Evolutionary conservation across 2,113 vertebrate species (phyloP).

Genomic region (Anguilla japonica): DNA sequence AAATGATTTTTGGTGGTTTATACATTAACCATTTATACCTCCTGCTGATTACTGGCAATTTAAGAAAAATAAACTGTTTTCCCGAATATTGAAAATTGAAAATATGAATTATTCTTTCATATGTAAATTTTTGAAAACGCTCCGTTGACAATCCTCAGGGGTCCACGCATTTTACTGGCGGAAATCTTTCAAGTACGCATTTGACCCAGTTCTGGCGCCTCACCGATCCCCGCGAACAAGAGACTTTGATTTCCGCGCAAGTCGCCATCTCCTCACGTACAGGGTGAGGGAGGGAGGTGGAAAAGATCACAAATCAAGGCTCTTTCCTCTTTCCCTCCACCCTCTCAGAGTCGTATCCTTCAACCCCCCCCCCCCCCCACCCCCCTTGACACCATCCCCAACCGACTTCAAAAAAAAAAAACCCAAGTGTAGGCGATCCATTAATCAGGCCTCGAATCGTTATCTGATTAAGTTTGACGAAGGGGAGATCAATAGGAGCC

Average conservation of each 20-base stretch:
- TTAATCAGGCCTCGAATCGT: conserved; percentile 33
- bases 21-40: not conserved
- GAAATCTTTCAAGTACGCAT: too few species aligned
- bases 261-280: not conserved
- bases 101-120: too few species aligned
- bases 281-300: not conserved
- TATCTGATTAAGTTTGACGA: conserved; percentile 36
- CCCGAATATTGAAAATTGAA: too few species aligned
- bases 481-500: conserved; percentile 31
- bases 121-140: too few species aligned
- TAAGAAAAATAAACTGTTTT: too few species aligned
- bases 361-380: not conserved
- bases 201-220: too few species aligned
- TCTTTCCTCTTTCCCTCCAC: not conserved
- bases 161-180: too few species aligned
- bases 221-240: not conserved
- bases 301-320: not conserved
- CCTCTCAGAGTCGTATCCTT: not conserved
- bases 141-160: too few species aligned
- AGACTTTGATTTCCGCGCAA: not conserved
- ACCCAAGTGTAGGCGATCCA: conserved; percentile 19
- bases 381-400: not conserved
- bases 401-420: not conserved
- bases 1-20: too few species aligned
- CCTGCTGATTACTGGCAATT: too few species aligned